Conservation (phyloP, 2,113 vertebrate genomes). For the Panthera tigris region DNA sequence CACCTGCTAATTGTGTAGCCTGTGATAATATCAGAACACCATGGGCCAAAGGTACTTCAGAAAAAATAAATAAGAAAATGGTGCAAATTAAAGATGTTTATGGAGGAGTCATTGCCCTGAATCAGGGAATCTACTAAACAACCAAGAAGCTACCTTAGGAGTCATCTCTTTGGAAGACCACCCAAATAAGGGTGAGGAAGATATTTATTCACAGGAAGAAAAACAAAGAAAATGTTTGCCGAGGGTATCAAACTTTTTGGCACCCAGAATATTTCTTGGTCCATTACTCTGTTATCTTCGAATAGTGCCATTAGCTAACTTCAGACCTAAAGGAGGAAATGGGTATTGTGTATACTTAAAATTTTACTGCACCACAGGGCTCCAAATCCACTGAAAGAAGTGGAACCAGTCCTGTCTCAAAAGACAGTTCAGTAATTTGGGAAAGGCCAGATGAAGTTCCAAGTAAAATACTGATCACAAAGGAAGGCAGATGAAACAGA, state of each 20-base stretch:
- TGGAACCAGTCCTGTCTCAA: neutral
- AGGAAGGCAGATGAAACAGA: neutral
- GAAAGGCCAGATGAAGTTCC: neutral
- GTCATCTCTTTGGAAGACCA: neutral
- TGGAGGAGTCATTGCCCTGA: neutral
- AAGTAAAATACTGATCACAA: neutral
- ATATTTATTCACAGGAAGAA: neutral
- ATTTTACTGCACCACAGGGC: neutral
- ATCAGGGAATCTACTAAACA: neutral
- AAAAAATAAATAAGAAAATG: conserved; percentile 15
- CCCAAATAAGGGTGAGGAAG: neutral
- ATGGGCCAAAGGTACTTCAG: neutral
- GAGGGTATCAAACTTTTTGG: neutral
- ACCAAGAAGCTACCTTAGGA: neutral
- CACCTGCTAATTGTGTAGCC: neutral
- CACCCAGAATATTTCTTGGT: neutral
- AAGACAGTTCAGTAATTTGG: neutral
- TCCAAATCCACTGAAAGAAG: neutral
- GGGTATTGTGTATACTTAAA: neutral
- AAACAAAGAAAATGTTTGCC: neutral
- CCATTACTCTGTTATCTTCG: neutral
- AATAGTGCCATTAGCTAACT: neutral
- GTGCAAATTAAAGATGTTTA: neutral
- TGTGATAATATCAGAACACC: neutral
- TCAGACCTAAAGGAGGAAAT: neutral